A percentile compares a stretch with the other conserved stretches of the same genome.
These are phyloP conservation scores for Poeciliopsis turrubarensis DNA, from an alignment of 2,113 vertebrate species.

Conservation along the genomic window DNA sequence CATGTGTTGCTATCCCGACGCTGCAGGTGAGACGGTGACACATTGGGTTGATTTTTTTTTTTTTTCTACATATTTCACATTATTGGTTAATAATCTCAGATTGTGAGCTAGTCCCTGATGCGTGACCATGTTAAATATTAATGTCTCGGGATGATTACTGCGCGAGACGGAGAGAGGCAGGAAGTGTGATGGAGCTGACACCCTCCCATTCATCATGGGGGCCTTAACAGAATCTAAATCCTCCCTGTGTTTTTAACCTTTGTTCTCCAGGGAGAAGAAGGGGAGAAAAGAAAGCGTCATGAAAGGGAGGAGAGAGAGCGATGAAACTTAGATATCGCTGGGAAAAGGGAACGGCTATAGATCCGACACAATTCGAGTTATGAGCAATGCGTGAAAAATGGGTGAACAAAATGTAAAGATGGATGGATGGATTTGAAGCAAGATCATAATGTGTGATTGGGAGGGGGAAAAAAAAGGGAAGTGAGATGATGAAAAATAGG, in stretches of 20 bases:
- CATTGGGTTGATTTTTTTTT: conserved; percentile 10
- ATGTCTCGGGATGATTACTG: conserved; percentile 71
- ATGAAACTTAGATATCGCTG: conserved; percentile 15
- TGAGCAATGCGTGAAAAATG: conserved; percentile 16
- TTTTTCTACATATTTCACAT: conserved; percentile 6
- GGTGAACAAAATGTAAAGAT: conserved; percentile 28
- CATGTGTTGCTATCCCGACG: conserved; percentile 25
- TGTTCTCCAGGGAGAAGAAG: conserved; percentile 41
- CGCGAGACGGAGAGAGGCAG: conserved; percentile 64
- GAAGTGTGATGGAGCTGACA: conserved; percentile 62
- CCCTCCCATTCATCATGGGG: conserved; percentile 71
- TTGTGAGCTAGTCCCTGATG: conserved; percentile 44
- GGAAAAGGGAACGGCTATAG: conserved; percentile 7
- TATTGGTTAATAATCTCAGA: conserved; percentile 61
- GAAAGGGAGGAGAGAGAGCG: conserved; percentile 20
- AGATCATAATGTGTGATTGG: conserved; percentile 22
- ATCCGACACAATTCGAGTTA: conserved; percentile 36
- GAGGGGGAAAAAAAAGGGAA: not conserved
- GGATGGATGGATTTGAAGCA: conserved; percentile 43
- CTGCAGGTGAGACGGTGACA: not conserved
- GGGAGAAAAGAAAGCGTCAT: conserved; percentile 16
- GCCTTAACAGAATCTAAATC: conserved; percentile 76
- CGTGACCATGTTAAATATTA: conserved; percentile 78
- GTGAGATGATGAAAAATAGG: conserved; percentile 46
- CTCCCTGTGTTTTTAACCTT: conserved; percentile 79